Conservation (phyloP, 2,888 invertebrate genomes). For the Calephelis perditalis region DNA sequence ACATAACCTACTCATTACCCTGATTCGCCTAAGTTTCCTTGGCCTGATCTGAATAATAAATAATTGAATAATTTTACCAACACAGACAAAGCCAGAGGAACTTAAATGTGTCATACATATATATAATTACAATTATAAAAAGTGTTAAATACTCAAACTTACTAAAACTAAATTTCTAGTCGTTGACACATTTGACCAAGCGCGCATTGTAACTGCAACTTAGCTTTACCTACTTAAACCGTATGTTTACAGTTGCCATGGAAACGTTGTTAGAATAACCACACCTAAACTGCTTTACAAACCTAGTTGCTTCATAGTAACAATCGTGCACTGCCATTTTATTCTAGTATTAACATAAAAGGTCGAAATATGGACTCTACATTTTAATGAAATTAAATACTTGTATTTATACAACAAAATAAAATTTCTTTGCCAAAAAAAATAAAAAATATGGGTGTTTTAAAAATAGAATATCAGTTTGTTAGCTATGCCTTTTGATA, state of each 20-base stretch:
- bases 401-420: background rate
- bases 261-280: conserved; percentile 54
- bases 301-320: conserved; percentile 40
- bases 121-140: too few species aligned
- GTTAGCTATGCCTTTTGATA: too few species aligned
- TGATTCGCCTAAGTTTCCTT: too few species aligned
- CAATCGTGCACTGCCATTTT: background rate
- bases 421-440: background rate
- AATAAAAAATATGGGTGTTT: background rate
- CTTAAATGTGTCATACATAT: too few species aligned
- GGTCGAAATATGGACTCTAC: background rate
- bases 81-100: too few species aligned
- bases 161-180: background rate
- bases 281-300: conserved; percentile 48
- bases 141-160: too few species aligned
- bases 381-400: background rate
- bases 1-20: too few species aligned
- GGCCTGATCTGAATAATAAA: too few species aligned
- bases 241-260: conserved; percentile 56
- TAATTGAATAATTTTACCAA: too few species aligned
- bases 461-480: too few species aligned
- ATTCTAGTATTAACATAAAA: background rate
- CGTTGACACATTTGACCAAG: background rate
- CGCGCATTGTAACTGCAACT: background rate
- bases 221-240: conserved; percentile 14